phyloP scores from a whole-genome alignment of 2,113 vertebrate genomes.

The Eclectus roratus region DNA sequence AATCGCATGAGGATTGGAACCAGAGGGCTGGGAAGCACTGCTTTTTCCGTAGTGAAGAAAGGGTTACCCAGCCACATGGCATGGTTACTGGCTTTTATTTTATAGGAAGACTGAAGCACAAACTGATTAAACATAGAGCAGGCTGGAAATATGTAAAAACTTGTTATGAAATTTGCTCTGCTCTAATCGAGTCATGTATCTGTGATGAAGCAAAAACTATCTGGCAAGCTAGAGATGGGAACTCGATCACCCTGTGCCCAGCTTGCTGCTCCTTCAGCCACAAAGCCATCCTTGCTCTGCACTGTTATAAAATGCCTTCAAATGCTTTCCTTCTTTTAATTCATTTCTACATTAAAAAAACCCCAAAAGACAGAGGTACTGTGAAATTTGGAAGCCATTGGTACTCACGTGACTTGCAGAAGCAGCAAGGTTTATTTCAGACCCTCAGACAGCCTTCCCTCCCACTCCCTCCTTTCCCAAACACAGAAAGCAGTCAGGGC shows the following conservation, averaged over 20 bases:
- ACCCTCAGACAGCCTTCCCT: neutral
- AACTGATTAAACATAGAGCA: neutral
- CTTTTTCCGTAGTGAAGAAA: neutral
- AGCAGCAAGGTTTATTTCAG: neutral
- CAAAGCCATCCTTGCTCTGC: neutral
- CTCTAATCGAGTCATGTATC: neutral
- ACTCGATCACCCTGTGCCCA: rapidly evolving
- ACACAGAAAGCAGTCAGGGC: neutral
- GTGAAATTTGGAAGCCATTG: neutral
- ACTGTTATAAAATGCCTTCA: neutral
- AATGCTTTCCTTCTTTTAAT: neutral
- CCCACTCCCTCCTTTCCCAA: neutral
- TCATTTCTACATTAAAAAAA: neutral
- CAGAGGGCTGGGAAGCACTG: neutral
- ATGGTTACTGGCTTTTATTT: neutral
- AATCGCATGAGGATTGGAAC: neutral
- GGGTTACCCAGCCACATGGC: neutral
- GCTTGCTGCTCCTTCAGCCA: neutral
- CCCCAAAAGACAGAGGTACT: neutral
- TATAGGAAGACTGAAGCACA: neutral
- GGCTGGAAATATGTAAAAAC: neutral
- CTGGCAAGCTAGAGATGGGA: neutral
- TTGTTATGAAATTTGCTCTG: neutral
- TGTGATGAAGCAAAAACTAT: neutral
- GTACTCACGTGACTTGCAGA: neutral